Evolutionary conservation across 2,797 vertebrate genomes (phyloP), one percentile per base, ranked within the genome.

Genomic region (Danio aesculapii): DNA sequence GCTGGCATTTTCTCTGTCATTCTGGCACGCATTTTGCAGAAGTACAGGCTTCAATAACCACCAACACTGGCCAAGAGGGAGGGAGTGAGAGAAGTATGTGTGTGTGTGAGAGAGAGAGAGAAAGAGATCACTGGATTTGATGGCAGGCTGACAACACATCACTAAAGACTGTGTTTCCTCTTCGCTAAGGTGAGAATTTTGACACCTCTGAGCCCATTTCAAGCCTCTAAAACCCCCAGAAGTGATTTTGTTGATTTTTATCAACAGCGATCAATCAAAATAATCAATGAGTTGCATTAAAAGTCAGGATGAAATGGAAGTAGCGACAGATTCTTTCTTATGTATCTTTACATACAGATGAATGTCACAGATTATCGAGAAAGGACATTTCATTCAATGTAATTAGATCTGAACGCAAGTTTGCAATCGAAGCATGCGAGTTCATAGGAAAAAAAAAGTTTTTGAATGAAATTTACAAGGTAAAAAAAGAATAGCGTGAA

Each of bases 1-100:
- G 67, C 58, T 71, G 67, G 67, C 67, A 79, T 47, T 62, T 68
- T 58, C 53, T 78, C 64, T 78, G 14, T 75, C 53, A 71, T 79
- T 71, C 57, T 71, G 78, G 78, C 78, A 64, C 55, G 43, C 59
- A 72, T 39, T 57, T 49, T 57, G 59, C 49, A 64, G 69, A 80
- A 57, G 69, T 66, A 58, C 49, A 66, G 69, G 69, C 77, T 80
- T 57, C 59, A 80, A 59, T 55, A 49, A 62, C 59, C 47, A 53
- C 41, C 41, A 49, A 47, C 19, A 19, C 69, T 80, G 16, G 59
- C 59, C 41, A 41, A 74, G 61, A 73, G 61, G 43, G 69, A 74
- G 75, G 12, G 70, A 72, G 43, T 0, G 17, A 52, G 21, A 19
- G 75, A 70, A 39, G 6, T 46, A 3, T 3, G 39, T 16, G 13